A percentile compares a stretch with the other conserved stretches of the same genome.
These are phyloP conservation scores for Crotalus viridis DNA, from an alignment of 2,113 vertebrate species.

Conservation along the genomic window DNA sequence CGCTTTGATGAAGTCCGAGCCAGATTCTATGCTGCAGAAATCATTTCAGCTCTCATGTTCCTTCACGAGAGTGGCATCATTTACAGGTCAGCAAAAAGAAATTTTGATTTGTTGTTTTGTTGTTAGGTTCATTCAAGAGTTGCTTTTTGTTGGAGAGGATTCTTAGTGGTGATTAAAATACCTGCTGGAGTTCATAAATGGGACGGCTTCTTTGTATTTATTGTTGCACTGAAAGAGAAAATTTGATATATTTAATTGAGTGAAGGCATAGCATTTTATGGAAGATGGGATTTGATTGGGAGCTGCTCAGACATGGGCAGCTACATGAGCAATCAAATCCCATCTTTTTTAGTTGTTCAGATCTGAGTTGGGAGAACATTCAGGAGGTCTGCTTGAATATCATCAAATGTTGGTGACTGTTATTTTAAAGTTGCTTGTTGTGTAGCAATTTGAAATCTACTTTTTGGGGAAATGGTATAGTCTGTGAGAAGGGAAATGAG, in stretches of 20 bases:
- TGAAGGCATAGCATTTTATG: neutral
- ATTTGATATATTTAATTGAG: neutral
- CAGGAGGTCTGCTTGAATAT: neutral
- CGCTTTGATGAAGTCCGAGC: conserved; percentile 92
- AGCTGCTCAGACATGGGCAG: neutral
- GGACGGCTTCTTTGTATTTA: neutral
- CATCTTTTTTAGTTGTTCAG: neutral
- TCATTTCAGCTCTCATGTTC: conserved; percentile 95
- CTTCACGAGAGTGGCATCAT: conserved; percentile 93
- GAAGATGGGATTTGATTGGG: neutral
- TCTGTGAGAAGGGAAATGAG: neutral
- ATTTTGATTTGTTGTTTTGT: neutral
- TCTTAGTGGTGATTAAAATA: neutral
- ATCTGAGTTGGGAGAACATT: neutral
- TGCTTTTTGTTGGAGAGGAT: neutral
- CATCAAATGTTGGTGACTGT: neutral
- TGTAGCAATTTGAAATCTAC: neutral
- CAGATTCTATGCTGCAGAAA: conserved; percentile 93
- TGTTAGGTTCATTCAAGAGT: neutral
- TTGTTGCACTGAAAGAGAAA: neutral
- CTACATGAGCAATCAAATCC: neutral
- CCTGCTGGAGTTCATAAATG: neutral
- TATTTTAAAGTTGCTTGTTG: neutral
- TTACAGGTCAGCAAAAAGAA: conserved; percentile 81
- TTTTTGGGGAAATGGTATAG: neutral